phyloP scores from a whole-genome alignment of 2,888 invertebrate genomes.

The Drosophila cognata region DNA sequence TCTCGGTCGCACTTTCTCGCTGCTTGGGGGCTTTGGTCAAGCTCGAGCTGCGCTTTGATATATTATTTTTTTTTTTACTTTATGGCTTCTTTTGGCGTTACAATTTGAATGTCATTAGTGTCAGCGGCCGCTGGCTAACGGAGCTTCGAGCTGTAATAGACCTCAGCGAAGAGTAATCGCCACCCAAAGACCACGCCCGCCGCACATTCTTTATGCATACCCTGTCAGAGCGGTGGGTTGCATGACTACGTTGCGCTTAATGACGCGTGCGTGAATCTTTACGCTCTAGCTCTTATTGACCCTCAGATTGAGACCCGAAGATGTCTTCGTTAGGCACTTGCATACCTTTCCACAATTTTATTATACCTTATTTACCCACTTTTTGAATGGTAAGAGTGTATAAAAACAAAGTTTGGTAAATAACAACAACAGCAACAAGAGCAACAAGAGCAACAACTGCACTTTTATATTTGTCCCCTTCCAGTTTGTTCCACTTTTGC shows the following conservation, averaged over 20 bases:
- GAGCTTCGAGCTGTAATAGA: constrained; percentile 50
- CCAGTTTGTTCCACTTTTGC: constrained; percentile 55
- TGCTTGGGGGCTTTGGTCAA: constrained; percentile 30
- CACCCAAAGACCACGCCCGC: constrained; percentile 32
- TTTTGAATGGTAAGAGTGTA: constrained; percentile 2
- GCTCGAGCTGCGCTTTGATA: constrained; percentile 50
- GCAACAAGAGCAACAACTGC: not conserved
- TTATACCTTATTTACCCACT: not conserved
- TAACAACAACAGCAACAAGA: not conserved
- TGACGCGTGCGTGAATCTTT: not conserved
- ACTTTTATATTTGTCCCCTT: constrained; percentile 29
- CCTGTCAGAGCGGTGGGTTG: constrained; percentile 1
- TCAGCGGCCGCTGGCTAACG: constrained; percentile 69
- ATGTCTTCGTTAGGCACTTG: not conserved
- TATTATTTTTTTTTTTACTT: constrained; percentile 38
- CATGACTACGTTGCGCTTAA: not conserved
- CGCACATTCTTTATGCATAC: constrained; percentile 29
- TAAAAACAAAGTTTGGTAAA: constrained; percentile 7
- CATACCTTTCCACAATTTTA: not conserved
- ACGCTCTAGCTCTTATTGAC: not conserved
- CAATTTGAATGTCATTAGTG: constrained; percentile 80
- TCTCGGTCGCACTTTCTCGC: constrained; percentile 46
- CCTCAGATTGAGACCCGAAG: not conserved
- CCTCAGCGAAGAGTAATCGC: constrained; percentile 9
- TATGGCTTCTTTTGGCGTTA: constrained; percentile 76